A percentile compares a stretch with the other conserved stretches of the same genome.
These are phyloP conservation scores for Trematomus loennbergii DNA, from an alignment of 2,113 vertebrate genomes.

Conservation along the genomic window DNA sequence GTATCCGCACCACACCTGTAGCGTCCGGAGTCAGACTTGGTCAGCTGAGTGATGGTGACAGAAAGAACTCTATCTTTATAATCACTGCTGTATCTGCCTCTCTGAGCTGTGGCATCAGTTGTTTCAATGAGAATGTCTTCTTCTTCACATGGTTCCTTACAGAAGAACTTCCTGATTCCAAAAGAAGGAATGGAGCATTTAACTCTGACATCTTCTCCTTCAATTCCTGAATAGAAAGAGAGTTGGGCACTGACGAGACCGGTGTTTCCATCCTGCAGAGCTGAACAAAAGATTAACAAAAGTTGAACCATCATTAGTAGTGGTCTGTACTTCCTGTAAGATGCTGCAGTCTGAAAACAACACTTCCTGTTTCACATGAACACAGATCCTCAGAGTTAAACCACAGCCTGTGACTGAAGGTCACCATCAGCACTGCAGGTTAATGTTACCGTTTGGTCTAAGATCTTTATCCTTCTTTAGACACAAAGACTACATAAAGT, in stretches of 20 bases:
- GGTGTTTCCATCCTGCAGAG: not conserved
- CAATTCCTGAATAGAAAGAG: accelerated
- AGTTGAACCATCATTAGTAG: not conserved
- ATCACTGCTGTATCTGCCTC: not conserved
- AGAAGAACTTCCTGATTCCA: not conserved
- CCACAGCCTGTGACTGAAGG: not conserved
- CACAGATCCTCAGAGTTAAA: not conserved
- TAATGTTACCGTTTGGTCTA: too few species aligned
- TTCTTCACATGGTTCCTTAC: accelerated
- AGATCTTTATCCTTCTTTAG: too few species aligned
- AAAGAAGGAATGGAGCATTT: accelerated
- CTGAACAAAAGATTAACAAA: not conserved
- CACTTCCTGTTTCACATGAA: not conserved
- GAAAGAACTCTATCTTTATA: not conserved
- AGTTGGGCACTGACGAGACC: accelerated
- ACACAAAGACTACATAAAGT: too few species aligned
- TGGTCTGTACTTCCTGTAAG: not conserved
- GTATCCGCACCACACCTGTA: too few species aligned
- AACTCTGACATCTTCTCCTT: not conserved
- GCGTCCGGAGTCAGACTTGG: too few species aligned
- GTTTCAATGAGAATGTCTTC: constrained; percentile 15
- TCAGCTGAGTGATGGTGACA: too few species aligned
- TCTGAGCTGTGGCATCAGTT: accelerated
- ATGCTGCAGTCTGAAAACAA: not conserved
- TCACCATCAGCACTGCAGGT: too few species aligned